Evolutionary conservation across 1,140 invertebrate genomes (phyloP).

Genomic region (Ooceraea biroi): DNA sequence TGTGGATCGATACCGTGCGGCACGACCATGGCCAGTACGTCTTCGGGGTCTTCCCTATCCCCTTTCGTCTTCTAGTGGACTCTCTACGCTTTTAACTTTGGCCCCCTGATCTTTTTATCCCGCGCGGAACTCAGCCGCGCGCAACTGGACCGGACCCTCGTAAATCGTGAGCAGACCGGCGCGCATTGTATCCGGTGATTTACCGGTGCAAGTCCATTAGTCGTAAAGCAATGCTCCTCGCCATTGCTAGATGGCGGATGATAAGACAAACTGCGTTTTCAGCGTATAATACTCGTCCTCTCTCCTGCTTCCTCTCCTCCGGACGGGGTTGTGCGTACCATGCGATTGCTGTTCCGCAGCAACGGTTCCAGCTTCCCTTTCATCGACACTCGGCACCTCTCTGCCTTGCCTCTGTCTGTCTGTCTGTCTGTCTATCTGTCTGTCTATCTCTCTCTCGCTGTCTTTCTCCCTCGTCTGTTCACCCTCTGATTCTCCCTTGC

Average conservation of each 20-base stretch:
- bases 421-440: background rate
- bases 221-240: constrained; percentile 78
- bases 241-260: constrained; percentile 75
- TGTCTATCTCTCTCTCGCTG: background rate
- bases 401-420: constrained; percentile 2
- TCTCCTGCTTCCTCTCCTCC: background rate
- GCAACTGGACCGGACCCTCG: constrained; percentile 72
- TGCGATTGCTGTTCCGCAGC: constrained; percentile 63
- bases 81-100: constrained; percentile 60
- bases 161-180: constrained; percentile 73
- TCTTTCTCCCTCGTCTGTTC: constrained; percentile 9
- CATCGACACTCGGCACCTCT: constrained; percentile 69
- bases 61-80: constrained; percentile 15
- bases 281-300: constrained; percentile 65
- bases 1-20: constrained; percentile 42
- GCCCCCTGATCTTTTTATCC: constrained; percentile 64
- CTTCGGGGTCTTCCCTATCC: constrained; percentile 44
- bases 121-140: constrained; percentile 59
- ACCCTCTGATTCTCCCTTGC: constrained; percentile 64
- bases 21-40: constrained; percentile 11
- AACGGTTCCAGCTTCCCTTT: constrained; percentile 72
- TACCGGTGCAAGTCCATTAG: constrained; percentile 81
- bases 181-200: constrained; percentile 79
- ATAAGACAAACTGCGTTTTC: constrained; percentile 78
- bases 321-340: constrained; percentile 23